These are phyloP conservation scores for Cheilosia impressa DNA, from an alignment of 2,888 invertebrate species.

Conservation along the genomic window DNA sequence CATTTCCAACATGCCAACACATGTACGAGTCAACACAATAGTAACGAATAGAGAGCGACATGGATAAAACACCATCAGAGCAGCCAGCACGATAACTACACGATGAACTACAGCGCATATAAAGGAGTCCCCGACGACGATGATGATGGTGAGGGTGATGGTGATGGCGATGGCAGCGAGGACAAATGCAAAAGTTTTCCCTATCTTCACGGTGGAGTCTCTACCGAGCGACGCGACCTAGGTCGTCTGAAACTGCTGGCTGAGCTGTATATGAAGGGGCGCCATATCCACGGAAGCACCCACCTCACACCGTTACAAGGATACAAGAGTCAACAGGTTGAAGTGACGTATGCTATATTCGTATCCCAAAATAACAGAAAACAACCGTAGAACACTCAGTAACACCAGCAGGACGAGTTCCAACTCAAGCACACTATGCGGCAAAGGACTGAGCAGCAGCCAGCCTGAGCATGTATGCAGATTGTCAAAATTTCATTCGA, in stretches of 20 bases:
- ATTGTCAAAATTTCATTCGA: slow-evolving; percentile 54
- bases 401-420: slow-evolving; percentile 9
- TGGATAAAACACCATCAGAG: slow-evolving; percentile 4
- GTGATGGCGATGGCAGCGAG: slow-evolving; percentile 24
- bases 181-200: slow-evolving; percentile 50
- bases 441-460: slow-evolving; percentile 11
- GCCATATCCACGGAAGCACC: slow-evolving; percentile 34
- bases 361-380: slow-evolving; percentile 32
- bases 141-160: slow-evolving; percentile 6
- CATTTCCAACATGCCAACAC: slow-evolving; percentile 67
- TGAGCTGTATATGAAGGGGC: slow-evolving; percentile 9
- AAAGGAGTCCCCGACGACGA: slow-evolving; percentile 27
- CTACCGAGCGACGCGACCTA: neutral
- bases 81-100: slow-evolving; percentile 37
- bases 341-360: slow-evolving; percentile 56
- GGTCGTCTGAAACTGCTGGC: neutral
- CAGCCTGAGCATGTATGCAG: slow-evolving; percentile 44
- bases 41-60: slow-evolving; percentile 26
- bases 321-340: slow-evolving; percentile 61
- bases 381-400: slow-evolving; percentile 33
- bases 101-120: slow-evolving; percentile 33
- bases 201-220: neutral
- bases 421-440: slow-evolving; percentile 11
- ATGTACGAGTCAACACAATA: slow-evolving; percentile 51
- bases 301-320: slow-evolving; percentile 11